These are phyloP conservation scores for Rhodinocichla rosea DNA, from an alignment of 2,113 vertebrate species.

Conservation along the genomic window DNA sequence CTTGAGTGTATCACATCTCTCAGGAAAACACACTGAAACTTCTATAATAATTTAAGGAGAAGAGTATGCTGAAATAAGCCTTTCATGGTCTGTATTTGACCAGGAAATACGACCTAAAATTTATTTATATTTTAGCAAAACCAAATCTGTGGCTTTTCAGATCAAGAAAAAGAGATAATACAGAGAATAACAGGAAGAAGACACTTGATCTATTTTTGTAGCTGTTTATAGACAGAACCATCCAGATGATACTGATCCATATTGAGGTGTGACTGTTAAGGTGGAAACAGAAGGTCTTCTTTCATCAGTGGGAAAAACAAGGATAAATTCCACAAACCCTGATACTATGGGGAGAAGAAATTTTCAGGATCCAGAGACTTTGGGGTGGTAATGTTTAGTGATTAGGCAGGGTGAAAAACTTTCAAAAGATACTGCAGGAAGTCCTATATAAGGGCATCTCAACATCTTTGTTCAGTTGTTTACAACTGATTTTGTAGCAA, in stretches of 20 bases:
- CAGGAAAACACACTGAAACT: neutral
- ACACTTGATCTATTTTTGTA: neutral
- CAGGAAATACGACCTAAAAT: neutral
- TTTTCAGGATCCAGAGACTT: neutral
- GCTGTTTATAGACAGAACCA: neutral
- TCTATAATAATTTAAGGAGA: neutral
- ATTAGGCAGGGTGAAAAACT: neutral
- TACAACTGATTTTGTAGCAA: neutral
- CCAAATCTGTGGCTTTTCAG: neutral
- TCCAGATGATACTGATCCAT: neutral
- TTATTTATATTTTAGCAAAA: neutral
- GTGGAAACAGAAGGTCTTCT: neutral
- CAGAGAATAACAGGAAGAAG: neutral
- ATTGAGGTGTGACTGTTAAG: neutral
- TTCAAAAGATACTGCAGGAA: neutral
- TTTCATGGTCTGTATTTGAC: neutral
- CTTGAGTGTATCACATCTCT: conserved; percentile 17
- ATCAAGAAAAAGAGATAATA: neutral
- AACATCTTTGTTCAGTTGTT: neutral
- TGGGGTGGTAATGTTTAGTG: neutral
- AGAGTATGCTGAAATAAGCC: conserved; percentile 1
- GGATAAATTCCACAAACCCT: neutral
- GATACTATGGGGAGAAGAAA: neutral
- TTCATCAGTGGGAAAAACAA: neutral
- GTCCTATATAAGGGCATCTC: neutral